Evolutionary conservation across 2,888 invertebrate genomes (phyloP).

Genomic region (Spodoptera littoralis): DNA sequence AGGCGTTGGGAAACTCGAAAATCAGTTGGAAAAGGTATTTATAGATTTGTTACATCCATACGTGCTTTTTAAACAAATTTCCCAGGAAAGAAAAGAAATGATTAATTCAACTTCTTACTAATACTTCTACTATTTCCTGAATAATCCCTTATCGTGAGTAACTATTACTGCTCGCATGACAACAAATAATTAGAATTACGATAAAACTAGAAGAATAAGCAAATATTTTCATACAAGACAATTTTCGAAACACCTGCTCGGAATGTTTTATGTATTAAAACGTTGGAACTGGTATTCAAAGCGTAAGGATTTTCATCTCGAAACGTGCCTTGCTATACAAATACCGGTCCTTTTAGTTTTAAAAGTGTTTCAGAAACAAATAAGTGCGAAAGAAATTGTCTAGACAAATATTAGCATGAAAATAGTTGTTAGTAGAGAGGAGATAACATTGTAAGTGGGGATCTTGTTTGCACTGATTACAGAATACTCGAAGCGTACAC

Average conservation of each 20-base stretch:
- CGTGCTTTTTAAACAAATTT: neutral
- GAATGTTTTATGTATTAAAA: slow-evolving; percentile 51
- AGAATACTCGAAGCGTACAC: slow-evolving; percentile 63
- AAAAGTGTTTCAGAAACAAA: slow-evolving; percentile 47
- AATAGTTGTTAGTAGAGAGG: slow-evolving; percentile 43
- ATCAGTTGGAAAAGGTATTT: slow-evolving; percentile 30
- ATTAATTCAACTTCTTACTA: too few relatives aligned
- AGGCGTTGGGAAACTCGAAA: slow-evolving; percentile 27
- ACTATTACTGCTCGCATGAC: neutral
- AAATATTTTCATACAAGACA: slow-evolving; percentile 33
- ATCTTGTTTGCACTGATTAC: slow-evolving; percentile 68
- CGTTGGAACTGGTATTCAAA: slow-evolving; percentile 52
- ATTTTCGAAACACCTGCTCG: slow-evolving; percentile 46
- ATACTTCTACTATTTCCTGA: too few relatives aligned
- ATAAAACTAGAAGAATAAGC: slow-evolving; percentile 33
- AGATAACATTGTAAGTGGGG: slow-evolving; percentile 57
- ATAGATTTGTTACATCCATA: slow-evolving; percentile 12
- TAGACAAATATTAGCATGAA: slow-evolving; percentile 62
- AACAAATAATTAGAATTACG: slow-evolving; percentile 7
- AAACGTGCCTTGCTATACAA: slow-evolving; percentile 42
- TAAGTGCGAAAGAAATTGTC: slow-evolving; percentile 53
- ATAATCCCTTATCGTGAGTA: too few relatives aligned
- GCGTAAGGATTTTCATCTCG: slow-evolving; percentile 43
- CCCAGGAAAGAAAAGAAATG: neutral
- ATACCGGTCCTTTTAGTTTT: slow-evolving; percentile 38